Evolutionary conservation across 2,113 vertebrate genomes (phyloP), one percentile per base, ranked within the genome.

Genomic region (Chaetodon trifascialis): DNA sequence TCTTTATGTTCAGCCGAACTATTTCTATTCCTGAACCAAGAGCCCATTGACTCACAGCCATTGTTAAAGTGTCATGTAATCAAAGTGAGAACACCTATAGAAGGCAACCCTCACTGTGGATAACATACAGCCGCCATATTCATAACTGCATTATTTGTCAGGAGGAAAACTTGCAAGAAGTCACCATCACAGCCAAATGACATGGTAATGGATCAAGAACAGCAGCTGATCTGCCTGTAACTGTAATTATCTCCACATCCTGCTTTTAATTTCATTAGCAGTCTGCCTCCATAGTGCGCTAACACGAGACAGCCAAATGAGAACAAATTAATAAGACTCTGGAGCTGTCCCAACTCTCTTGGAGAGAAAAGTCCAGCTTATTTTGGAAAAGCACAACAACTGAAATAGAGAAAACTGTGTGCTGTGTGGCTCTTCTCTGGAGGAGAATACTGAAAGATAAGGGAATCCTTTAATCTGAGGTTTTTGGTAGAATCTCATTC

Each of bases 231-330:
- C 78, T 76, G 73, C 85, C 11, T 90, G 82, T 86, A 83, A 87
- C 75, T 84, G 91, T 91, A 87, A 92, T 93, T 91, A 92, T 91
- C 86, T 88, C 82, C 84, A 89, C 88, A 90, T 92, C 86, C 91
- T 88, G 87, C 70, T 90, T 91, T 91, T 91, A 87, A 86, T 85
- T 93, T 91, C 89, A 92, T 92, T 88, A 89, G 90, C 86, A 89
- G 86, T 69, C 63, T 73, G 79, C 76, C 73, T 86, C 69, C 67
- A 73, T 80, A 65, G 84, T 38, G 54, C n/a, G 79, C 60, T 73
- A 83, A 87, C 65, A 70, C 70, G 82, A 85, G 82, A 79, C 73
- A 73, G 76, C 77, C 80, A 84, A 86, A 91, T 74, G 73, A 85
- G 86, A 85, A 77, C 63, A 88, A 84, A 87, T 90, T 79, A 89